Conservation (phyloP, 2,797 vertebrate genomes). For the Petrocephalus sullivani region DNA sequence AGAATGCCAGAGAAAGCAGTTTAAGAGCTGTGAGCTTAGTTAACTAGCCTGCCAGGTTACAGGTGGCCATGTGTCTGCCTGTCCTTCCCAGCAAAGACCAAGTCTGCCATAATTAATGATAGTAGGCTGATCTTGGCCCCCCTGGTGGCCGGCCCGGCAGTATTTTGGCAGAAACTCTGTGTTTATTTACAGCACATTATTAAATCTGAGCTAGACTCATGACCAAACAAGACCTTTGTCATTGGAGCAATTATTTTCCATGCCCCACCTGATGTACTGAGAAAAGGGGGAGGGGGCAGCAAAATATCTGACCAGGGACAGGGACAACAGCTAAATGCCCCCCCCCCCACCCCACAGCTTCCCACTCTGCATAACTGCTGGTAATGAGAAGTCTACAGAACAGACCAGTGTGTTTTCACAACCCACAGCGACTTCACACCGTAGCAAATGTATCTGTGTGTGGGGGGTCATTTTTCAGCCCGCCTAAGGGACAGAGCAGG, state of each 20-base stretch:
- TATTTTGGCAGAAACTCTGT: not conserved
- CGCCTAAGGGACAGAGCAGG: not conserved
- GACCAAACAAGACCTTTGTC: constrained; percentile 2
- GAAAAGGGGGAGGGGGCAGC: not conserved
- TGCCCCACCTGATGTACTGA: not conserved
- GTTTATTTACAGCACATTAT: constrained; percentile 10
- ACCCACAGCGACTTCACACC: not conserved
- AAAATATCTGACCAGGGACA: not conserved
- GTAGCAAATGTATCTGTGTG: not conserved
- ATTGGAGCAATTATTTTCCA: not conserved
- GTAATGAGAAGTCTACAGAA: not conserved
- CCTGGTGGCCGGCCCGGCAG: not conserved
- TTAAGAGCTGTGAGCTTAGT: not conserved
- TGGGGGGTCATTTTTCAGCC: not conserved
- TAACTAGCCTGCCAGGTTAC: not conserved
- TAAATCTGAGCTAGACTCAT: not conserved
- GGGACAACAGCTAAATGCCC: not conserved
- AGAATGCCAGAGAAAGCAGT: too few relatives aligned
- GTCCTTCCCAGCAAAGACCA: not conserved
- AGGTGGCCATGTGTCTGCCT: not conserved
- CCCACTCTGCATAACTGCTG: not conserved
- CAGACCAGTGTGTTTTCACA: not conserved
- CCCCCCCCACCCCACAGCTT: not conserved
- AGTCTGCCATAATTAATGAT: not conserved
- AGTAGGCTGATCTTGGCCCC: not conserved